These are phyloP conservation scores for Drosophila lacertosa DNA, from an alignment of 1,140 invertebrate species.

Conservation along the genomic window DNA sequence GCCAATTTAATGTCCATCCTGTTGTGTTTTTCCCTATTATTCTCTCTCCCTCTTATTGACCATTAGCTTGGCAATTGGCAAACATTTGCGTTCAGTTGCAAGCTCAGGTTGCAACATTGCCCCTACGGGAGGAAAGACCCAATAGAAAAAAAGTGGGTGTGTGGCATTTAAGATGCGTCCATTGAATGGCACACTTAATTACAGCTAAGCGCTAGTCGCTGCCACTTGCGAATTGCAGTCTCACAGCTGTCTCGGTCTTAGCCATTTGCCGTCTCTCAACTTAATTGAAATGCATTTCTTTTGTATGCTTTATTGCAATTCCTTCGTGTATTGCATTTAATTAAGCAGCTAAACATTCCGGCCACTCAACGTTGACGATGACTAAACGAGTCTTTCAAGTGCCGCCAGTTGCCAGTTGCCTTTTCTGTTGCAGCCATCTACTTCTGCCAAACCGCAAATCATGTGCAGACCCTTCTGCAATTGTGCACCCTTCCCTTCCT, in stretches of 20 bases:
- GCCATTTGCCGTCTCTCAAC: not conserved
- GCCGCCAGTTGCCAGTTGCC: conserved; percentile 17
- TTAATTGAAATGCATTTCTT: conserved; percentile 60
- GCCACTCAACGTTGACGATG: conserved; percentile 36
- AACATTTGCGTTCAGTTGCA: conserved; percentile 2
- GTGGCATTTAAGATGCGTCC: conserved; percentile 3
- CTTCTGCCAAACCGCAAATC: conserved; percentile 32
- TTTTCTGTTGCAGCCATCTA: too few species aligned
- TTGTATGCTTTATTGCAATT: conserved; percentile 31
- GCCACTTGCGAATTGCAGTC: conserved; percentile 2
- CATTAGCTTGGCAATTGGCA: conserved; percentile 18
- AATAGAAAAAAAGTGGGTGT: too few species aligned
- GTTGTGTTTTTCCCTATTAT: not conserved
- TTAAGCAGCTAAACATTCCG: conserved; percentile 50
- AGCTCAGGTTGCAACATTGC: conserved; percentile 6
- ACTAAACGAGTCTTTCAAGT: conserved; percentile 30
- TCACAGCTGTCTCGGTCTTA: not conserved
- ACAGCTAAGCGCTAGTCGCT: conserved; percentile 18
- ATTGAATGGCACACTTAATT: conserved; percentile 49
- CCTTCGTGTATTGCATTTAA: conserved; percentile 47
- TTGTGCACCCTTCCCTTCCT: too few species aligned
- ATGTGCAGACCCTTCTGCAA: conserved; percentile 12
- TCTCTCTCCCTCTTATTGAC: not conserved
- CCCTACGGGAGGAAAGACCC: not conserved
- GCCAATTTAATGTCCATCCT: too few species aligned